phyloP scores from a whole-genome alignment of 2,113 vertebrate species.

The Microtus ochrogaster region DNA sequence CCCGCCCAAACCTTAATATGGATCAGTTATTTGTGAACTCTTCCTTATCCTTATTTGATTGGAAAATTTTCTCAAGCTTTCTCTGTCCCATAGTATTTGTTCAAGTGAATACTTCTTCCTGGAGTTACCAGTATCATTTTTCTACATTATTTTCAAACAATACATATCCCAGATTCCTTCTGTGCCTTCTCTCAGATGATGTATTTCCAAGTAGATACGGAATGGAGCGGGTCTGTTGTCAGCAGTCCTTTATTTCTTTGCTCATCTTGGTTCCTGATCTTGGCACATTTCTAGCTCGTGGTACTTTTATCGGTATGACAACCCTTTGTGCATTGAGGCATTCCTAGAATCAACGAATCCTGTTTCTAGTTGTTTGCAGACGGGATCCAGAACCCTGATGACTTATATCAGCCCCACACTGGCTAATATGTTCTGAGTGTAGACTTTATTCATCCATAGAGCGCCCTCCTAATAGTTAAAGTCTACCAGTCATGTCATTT shows the following conservation, averaged over 20 bases:
- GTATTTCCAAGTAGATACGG: neutral
- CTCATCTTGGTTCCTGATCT: neutral
- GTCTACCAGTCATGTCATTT: neutral
- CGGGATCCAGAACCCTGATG: neutral
- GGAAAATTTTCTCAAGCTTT: neutral
- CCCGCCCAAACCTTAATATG: neutral
- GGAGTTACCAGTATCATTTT: neutral
- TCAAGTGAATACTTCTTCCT: neutral
- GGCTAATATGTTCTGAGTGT: neutral
- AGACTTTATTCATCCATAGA: neutral
- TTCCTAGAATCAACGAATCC: neutral
- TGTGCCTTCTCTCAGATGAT: neutral
- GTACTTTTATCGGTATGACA: neutral
- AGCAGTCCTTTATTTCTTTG: neutral
- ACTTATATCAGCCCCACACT: neutral
- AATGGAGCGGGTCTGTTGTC: neutral
- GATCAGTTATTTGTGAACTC: conserved; percentile 13
- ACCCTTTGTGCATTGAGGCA: neutral
- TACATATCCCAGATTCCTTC: neutral
- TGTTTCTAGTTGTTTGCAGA: neutral
- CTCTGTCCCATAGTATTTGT: neutral
- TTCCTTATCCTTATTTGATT: neutral
- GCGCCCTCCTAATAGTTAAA: neutral
- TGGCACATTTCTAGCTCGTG: neutral
- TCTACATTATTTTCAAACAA: neutral